These are phyloP conservation scores for Drosophila sp. DNA, from an alignment of 1,140 invertebrate species.

Conservation along the genomic window DNA sequence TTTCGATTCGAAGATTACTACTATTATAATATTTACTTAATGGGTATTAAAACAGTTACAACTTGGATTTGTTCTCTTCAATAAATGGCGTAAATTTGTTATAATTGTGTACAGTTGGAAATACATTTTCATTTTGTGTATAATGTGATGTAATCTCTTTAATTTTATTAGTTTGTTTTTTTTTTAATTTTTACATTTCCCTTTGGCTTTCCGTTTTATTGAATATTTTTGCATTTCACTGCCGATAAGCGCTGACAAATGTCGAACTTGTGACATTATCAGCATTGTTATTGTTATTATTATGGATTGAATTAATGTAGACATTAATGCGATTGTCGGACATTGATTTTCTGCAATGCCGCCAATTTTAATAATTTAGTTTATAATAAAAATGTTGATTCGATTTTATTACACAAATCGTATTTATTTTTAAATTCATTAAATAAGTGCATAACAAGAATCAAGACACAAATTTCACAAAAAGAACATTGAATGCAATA, in stretches of 20 bases:
- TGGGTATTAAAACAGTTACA: constrained; percentile 5
- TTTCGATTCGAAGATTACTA: no score
- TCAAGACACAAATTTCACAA: no score
- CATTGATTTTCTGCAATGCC: constrained; percentile 25
- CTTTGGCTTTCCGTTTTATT: constrained; percentile 23
- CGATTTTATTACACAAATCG: not conserved
- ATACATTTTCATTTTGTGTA: constrained; percentile 40
- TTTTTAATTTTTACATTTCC: constrained; percentile 40
- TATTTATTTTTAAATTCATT: not conserved
- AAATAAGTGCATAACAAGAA: not conserved
- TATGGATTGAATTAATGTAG: constrained; percentile 60
- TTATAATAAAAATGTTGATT: not conserved
- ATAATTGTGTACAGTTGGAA: constrained; percentile 31
- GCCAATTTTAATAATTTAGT: constrained; percentile 9
- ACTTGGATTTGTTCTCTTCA: constrained; percentile 31
- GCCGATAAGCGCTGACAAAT: constrained; percentile 60
- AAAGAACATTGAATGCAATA: no score
- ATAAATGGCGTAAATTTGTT: not conserved
- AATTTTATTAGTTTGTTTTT: constrained; percentile 68
- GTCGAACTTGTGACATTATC: constrained; percentile 57
- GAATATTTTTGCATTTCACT: constrained; percentile 53
- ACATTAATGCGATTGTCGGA: constrained; percentile 39
- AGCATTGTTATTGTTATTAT: constrained; percentile 44
- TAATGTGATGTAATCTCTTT: constrained; percentile 60
- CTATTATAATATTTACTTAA: not conserved